Evolutionary conservation across 2,888 invertebrate species (phyloP).

Genomic region (Erebia aethiops): DNA sequence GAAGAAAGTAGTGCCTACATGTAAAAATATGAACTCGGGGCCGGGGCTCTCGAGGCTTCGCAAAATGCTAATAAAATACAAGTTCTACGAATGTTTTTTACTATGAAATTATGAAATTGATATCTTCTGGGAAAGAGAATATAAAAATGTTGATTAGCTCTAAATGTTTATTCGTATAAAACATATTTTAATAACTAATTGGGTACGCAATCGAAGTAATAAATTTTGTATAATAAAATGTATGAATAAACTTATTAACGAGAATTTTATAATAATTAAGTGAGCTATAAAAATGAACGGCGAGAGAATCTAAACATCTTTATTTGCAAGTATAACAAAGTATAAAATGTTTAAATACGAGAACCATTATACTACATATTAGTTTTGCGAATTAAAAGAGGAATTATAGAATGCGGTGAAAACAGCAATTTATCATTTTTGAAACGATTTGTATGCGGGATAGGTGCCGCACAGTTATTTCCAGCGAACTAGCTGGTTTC

Average conservation of each 20-base stretch:
- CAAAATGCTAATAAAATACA: background rate
- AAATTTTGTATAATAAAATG: background rate
- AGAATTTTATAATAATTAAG: no score
- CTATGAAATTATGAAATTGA: background rate
- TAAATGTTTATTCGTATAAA: background rate
- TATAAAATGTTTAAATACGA: no score
- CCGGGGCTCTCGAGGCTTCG: no score
- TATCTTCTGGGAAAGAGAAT: background rate
- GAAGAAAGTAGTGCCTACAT: no score
- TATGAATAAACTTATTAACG: background rate
- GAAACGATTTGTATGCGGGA: conserved; percentile 64
- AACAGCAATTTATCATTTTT: conserved; percentile 46
- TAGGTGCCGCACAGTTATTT: conserved; percentile 62
- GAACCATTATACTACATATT: background rate
- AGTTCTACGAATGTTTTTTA: background rate
- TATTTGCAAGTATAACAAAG: background rate
- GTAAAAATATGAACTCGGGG: no score
- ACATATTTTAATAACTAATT: background rate
- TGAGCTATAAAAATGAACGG: no score
- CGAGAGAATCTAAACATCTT: background rate
- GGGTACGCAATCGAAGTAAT: background rate
- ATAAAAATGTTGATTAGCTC: conserved; percentile 7
- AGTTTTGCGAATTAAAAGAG: background rate
- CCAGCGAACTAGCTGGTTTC: conserved; percentile 65
- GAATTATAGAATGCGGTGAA: conserved; percentile 11